Evolutionary conservation across 1,140 invertebrate species (phyloP).

Genomic region (Ceratitis capitata): DNA sequence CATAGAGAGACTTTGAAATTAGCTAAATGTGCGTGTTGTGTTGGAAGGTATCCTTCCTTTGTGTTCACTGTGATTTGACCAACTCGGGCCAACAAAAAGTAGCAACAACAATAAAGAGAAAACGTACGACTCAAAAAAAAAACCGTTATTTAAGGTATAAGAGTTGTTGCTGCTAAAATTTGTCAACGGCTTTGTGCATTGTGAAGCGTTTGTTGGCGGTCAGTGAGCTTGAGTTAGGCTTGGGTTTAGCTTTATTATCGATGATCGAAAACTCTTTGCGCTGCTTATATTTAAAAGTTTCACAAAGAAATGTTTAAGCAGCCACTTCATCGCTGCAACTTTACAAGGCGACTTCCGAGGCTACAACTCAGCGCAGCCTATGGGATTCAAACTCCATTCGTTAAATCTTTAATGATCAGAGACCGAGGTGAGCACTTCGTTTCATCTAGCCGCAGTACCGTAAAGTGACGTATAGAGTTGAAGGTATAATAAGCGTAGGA

Average conservation of each 20-base stretch:
- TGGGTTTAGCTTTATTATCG: too few species aligned
- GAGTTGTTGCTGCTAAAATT: background rate
- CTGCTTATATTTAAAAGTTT: too few species aligned
- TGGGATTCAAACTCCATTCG: too few species aligned
- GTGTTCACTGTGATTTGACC: background rate
- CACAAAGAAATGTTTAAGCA: background rate
- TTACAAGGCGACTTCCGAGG: too few species aligned
- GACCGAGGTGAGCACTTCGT: too few species aligned
- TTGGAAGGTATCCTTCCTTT: background rate
- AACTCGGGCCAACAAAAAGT: background rate
- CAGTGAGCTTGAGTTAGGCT: too few species aligned
- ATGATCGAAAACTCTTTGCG: too few species aligned
- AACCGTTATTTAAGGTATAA: background rate
- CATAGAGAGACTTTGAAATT: constrained; percentile 23
- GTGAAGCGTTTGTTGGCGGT: background rate
- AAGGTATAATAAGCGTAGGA: too few species aligned
- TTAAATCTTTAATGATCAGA: too few species aligned
- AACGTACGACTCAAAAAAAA: background rate
- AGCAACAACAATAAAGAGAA: background rate
- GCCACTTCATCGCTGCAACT: background rate
- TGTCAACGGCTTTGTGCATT: background rate
- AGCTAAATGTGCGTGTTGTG: background rate
- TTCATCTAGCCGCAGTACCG: too few species aligned
- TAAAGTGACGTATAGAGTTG: too few species aligned
- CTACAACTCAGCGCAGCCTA: too few species aligned